Conservation (phyloP, 30 jellyfish, hydroid and myxozoan species). For the Cassiopea andromeda region DNA sequence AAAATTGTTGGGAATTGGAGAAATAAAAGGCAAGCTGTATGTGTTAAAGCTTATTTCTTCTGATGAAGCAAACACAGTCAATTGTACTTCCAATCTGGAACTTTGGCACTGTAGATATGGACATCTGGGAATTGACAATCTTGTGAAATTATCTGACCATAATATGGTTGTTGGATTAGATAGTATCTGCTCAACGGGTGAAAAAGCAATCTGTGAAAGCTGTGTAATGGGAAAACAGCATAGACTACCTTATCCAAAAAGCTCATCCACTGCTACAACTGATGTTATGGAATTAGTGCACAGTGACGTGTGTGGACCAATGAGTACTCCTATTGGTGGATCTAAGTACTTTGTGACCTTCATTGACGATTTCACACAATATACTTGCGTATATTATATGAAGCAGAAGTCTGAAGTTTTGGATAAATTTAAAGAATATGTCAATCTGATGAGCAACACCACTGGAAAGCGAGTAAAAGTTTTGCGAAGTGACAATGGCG, state of each 20-base stretch:
- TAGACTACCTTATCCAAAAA: slow-evolving; percentile 33
- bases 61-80: slow-evolving; percentile 32
- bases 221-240: slow-evolving; percentile 60
- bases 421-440: slow-evolving; percentile 46
- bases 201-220: slow-evolving; percentile 45
- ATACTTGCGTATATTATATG: slow-evolving; percentile 16
- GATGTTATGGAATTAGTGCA: slow-evolving; percentile 34
- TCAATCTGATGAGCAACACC: slow-evolving; percentile 6
- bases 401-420: slow-evolving; percentile 47
- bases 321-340: slow-evolving; percentile 35
- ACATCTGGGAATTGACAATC: slow-evolving; percentile 55
- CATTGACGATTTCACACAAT: slow-evolving; percentile 39
- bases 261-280: not conserved
- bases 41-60: slow-evolving; percentile 15
- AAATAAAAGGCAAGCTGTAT: slow-evolving; percentile 34
- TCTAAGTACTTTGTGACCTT: slow-evolving; percentile 44
- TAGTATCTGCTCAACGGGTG: slow-evolving; percentile 4
- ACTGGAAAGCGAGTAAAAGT: slow-evolving; percentile 34
- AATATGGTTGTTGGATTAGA: slow-evolving; percentile 54
- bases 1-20: slow-evolving; percentile 49
- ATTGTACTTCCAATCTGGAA: slow-evolving; percentile 3
- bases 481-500: slow-evolving; percentile 55
- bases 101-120: slow-evolving; percentile 58
- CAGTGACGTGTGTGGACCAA: slow-evolving; percentile 65
- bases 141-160: slow-evolving; percentile 29